Percentiles rank a stretch among this genome's conserved stretches.
Evolutionary conservation across 2,113 vertebrate genomes (phyloP).

Genomic region (Peucedramus taeniatus): DNA sequence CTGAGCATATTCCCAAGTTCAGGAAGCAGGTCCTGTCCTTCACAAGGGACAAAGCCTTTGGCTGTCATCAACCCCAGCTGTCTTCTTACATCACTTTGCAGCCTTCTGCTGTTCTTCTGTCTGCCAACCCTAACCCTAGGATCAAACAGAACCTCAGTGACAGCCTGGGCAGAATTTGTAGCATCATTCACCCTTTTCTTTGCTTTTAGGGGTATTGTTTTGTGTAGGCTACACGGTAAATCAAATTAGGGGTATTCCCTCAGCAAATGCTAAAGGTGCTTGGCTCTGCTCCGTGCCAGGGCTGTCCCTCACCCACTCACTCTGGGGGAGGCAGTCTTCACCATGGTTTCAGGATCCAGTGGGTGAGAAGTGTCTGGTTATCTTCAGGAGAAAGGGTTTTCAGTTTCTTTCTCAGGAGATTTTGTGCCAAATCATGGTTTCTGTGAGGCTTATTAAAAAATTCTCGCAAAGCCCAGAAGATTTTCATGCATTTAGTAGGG

Average conservation of each 20-base stretch:
- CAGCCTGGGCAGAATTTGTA: background rate
- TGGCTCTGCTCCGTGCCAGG: background rate
- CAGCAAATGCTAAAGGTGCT: background rate
- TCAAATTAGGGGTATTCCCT: background rate
- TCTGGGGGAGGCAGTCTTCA: background rate
- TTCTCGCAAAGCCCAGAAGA: fast-evolving
- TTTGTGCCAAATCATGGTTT: background rate
- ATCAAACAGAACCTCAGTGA: background rate
- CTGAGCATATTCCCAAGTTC: background rate
- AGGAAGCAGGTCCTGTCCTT: background rate
- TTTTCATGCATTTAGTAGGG: background rate
- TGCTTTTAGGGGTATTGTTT: background rate
- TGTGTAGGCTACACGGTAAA: background rate
- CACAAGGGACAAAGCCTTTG: background rate
- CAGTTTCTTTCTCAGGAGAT: background rate
- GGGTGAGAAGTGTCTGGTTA: fast-evolving
- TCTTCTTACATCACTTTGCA: background rate
- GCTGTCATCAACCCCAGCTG: background rate
- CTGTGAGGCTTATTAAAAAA: background rate
- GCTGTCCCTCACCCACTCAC: background rate
- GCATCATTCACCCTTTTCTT: background rate
- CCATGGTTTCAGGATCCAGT: background rate
- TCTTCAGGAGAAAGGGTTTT: background rate
- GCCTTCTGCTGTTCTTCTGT: background rate
- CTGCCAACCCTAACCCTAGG: background rate